These are phyloP conservation scores for Pterois miles DNA, from an alignment of 2,797 vertebrate genomes.

Conservation along the genomic window DNA sequence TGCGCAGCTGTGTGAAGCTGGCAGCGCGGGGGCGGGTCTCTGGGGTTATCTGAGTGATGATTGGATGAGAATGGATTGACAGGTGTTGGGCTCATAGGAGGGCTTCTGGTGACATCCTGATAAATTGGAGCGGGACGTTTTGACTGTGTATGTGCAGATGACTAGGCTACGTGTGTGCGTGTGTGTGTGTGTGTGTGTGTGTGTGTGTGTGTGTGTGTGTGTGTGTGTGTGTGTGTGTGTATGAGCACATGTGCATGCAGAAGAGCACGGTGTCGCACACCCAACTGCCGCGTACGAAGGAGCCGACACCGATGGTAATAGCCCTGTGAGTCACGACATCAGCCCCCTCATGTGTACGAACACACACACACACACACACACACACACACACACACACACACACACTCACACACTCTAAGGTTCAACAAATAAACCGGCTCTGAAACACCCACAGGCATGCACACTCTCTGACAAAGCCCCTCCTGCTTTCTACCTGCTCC, in stretches of 20 bases:
- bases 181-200: not conserved
- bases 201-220: not conserved
- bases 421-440: conserved; percentile 34
- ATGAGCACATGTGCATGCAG: conserved; percentile 1
- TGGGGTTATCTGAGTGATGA: conserved; percentile 70
- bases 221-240: not conserved
- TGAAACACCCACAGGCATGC: conserved; percentile 39
- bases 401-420: not conserved
- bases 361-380: not conserved
- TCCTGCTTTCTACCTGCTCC: conserved; percentile 15
- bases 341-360: conserved; percentile 19
- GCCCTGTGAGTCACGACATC: conserved; percentile 61
- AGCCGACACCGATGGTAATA: conserved; percentile 34
- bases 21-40: conserved; percentile 59
- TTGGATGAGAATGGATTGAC: conserved; percentile 74
- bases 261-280: conserved; percentile 24
- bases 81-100: conserved; percentile 49
- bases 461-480: conserved; percentile 18
- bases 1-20: conserved; percentile 48
- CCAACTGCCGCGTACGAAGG: conserved; percentile 31
- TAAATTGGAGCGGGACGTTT: conserved; percentile 50
- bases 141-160: conserved; percentile 18
- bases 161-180: not conserved
- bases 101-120: conserved; percentile 37
- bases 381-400: conserved; percentile 27